Base-by-base conservation (phyloP, 1,140 invertebrate genomes). In the Pseudobourletiella spinata region DNA sequence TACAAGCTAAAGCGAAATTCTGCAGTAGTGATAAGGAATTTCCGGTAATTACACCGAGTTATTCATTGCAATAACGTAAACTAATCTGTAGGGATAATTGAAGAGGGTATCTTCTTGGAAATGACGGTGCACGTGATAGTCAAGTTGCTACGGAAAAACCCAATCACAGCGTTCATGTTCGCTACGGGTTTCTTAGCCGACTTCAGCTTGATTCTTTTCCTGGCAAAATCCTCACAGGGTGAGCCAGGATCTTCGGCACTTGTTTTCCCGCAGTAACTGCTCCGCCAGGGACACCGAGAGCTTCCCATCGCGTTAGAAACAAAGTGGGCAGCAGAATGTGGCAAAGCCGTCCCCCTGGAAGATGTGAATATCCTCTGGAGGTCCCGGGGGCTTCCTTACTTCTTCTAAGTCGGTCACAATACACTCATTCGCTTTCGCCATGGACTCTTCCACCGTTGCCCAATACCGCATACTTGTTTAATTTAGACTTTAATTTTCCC, bases 331-430 rank as follows among this genome's bases (percentile, higher is more conserved):
- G 72, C 90, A 97, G 75, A 91, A 98, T 1, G 93, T 92, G 73
- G 92, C 88, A 48, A 97, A 82, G 0, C 91, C 95, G 73, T 97
- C 94, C 74, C 98, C 95, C 72, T 95, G 86, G 74, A 91, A 98
- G 30, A 96, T 79, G 50, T 86, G 79, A 2, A 64, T 64, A 2
- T 30, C n/a, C 8, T 35, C 39, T 18, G 32, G 24, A n/a, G 16
- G 25, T 1, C n/a, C n/a, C 2, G 44, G 18, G 22, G 16, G 16
- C 18, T 57, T 62, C 30, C 54, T 61, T 14, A 39, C 48, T 24
- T 18, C 8, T 26, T 56, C 55, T 4, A 4, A 20, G 29, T 24
- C n/a, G 2, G 14, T 16, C 2, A 3, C 26, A n/a, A 54, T 43
- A 1, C 15, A n/a, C n/a, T 61, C 28, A 22, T 29, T 56, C 15